These are phyloP conservation scores for Ceratosolen solmsi DNA, from an alignment of 1,140 invertebrate genomes.

Conservation along the genomic window DNA sequence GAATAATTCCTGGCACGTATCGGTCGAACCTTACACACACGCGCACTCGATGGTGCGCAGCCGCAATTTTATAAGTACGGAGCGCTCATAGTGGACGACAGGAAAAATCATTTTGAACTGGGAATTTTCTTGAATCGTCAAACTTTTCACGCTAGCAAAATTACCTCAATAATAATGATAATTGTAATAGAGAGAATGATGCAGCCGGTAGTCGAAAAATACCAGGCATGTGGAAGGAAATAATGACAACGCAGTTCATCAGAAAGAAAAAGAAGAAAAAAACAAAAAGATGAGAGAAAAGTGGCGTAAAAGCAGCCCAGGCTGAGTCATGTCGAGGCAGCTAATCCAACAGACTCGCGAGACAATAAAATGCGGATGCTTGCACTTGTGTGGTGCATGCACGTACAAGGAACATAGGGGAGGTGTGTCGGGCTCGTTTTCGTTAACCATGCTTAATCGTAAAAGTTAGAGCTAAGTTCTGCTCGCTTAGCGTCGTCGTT, in stretches of 20 bases:
- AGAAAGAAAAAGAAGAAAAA: background rate
- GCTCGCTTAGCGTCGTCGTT: conserved; percentile 41
- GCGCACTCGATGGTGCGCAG: background rate
- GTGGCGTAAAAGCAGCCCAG: background rate
- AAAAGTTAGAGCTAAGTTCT: conserved; percentile 45
- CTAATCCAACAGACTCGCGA: background rate
- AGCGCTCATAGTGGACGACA: background rate
- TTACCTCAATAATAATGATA: background rate
- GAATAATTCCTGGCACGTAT: conserved; percentile 50
- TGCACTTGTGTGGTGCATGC: too few species aligned
- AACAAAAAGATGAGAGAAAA: background rate
- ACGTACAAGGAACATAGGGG: background rate
- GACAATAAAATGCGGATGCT: conserved; percentile 1
- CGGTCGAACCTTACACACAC: background rate
- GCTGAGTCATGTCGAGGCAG: too few species aligned
- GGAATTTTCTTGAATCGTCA: background rate
- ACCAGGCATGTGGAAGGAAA: too few species aligned
- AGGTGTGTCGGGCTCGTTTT: conserved; percentile 11
- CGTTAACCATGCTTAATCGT: conserved; percentile 42
- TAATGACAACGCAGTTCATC: too few species aligned
- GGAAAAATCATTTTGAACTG: background rate
- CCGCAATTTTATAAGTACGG: background rate
- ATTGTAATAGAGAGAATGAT: background rate
- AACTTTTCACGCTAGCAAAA: background rate
- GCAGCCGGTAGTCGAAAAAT: too few species aligned